Evolutionary conservation across 2,888 invertebrate species (phyloP).

Genomic region (Athetis lepigone): DNA sequence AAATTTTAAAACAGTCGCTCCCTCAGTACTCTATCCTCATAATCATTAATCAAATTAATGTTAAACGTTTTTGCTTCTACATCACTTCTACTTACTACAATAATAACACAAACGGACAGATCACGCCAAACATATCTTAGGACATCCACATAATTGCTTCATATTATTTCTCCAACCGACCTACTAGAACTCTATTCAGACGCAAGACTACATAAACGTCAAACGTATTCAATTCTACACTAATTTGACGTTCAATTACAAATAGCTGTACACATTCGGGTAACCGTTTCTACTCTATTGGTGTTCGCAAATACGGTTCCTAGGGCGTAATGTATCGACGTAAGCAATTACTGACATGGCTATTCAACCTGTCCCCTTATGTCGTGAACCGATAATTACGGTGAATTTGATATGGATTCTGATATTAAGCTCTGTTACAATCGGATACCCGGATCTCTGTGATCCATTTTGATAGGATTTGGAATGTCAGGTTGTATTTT

Average conservation of each 20-base stretch:
- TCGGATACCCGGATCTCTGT: background rate
- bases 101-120: no score
- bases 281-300: slow-evolving; percentile 10
- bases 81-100: no score
- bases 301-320: slow-evolving; percentile 32
- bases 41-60: no score
- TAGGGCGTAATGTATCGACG: slow-evolving; percentile 27
- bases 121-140: background rate
- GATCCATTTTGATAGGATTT: background rate
- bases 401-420: slow-evolving; percentile 34
- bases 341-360: slow-evolving; percentile 43
- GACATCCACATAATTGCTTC: background rate
- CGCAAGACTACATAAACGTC: slow-evolving; percentile 1
- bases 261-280: slow-evolving; percentile 18
- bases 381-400: slow-evolving; percentile 32
- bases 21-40: no score
- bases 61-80: no score
- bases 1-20: no score
- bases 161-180: background rate
- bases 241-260: slow-evolving; percentile 39
- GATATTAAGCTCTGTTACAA: slow-evolving; percentile 6
- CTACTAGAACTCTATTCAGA: slow-evolving; percentile 13
- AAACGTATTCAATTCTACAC: slow-evolving; percentile 27
- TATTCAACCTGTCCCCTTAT: slow-evolving; percentile 19
- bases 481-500: background rate